These are phyloP conservation scores for Syncerus caffer DNA, from an alignment of 2,797 vertebrate species.

Conservation along the genomic window DNA sequence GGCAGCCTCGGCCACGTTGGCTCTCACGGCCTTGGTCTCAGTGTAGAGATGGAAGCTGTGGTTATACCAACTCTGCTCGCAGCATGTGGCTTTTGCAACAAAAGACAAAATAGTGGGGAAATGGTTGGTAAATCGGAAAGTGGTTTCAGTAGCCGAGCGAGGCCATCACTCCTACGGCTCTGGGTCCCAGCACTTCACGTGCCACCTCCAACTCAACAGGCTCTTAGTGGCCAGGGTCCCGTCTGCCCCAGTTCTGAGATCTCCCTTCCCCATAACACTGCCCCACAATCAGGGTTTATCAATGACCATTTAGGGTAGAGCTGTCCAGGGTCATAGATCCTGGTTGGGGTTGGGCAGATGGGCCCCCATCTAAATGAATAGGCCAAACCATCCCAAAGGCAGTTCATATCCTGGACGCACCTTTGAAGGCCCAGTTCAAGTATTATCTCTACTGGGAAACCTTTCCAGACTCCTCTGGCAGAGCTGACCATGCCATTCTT, in stretches of 20 bases:
- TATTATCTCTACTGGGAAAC: not conserved
- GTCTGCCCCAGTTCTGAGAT: not conserved
- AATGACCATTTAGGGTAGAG: not conserved
- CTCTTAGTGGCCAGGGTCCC: not conserved
- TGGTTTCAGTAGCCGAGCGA: fast-evolving
- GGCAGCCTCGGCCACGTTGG: no score
- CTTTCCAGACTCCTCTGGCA: not conserved
- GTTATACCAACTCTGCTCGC: not conserved
- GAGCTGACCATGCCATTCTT: not conserved
- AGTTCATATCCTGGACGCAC: not conserved
- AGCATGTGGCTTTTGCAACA: fast-evolving
- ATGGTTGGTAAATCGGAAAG: not conserved
- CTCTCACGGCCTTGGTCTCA: not conserved
- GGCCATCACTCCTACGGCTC: fast-evolving
- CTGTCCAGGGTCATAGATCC: not conserved
- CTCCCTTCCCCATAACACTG: no score
- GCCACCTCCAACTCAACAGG: not conserved
- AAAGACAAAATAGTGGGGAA: fast-evolving
- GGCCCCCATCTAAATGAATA: not conserved
- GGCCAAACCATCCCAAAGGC: not conserved
- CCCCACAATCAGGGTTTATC: not conserved
- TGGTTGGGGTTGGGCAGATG: not conserved
- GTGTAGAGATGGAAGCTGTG: not conserved
- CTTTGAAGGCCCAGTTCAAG: not conserved
- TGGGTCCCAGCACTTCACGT: fast-evolving